phyloP scores from a whole-genome alignment of 2,113 vertebrate genomes.

The Sinosuthora webbiana region DNA sequence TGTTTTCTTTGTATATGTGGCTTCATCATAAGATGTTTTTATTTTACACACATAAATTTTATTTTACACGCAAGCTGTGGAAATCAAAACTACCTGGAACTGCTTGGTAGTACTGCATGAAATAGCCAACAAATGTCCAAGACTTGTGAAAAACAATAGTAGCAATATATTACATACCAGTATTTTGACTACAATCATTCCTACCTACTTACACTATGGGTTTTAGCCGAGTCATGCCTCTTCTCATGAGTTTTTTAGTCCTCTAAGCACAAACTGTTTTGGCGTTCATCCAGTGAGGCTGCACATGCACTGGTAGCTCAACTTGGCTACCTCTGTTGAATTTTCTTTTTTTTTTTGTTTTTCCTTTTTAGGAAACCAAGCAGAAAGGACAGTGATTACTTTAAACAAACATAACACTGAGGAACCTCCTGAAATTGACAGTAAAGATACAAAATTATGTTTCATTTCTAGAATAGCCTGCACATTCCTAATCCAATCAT shows the following conservation, averaged over 20 bases:
- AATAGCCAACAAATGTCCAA: slow-evolving; percentile 63
- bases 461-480: slow-evolving; percentile 31
- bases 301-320: slow-evolving; percentile 50
- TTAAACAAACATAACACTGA: slow-evolving; percentile 51
- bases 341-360: background rate
- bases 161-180: slow-evolving; percentile 66
- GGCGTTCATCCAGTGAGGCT: slow-evolving; percentile 37
- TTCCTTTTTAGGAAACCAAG: slow-evolving; percentile 51
- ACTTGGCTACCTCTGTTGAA: slow-evolving; percentile 52
- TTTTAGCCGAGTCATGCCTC: slow-evolving; percentile 28
- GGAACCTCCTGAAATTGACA: slow-evolving; percentile 36
- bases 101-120: slow-evolving; percentile 64
- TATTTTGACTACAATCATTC: slow-evolving; percentile 35
- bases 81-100: slow-evolving; percentile 65
- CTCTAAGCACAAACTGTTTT: slow-evolving; percentile 32
- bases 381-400: slow-evolving; percentile 62
- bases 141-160: slow-evolving; percentile 54
- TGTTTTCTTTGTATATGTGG: slow-evolving; percentile 35
- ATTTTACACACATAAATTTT: slow-evolving; percentile 72
- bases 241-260: slow-evolving; percentile 26
- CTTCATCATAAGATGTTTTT: slow-evolving; percentile 56
- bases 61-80: slow-evolving; percentile 66
- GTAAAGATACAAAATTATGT: slow-evolving; percentile 43
- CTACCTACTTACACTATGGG: slow-evolving; percentile 24
- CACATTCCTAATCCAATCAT: slow-evolving; percentile 20